Evolutionary conservation across 1,140 invertebrate genomes (phyloP).

Genomic region (Drosophila fuyamai): DNA sequence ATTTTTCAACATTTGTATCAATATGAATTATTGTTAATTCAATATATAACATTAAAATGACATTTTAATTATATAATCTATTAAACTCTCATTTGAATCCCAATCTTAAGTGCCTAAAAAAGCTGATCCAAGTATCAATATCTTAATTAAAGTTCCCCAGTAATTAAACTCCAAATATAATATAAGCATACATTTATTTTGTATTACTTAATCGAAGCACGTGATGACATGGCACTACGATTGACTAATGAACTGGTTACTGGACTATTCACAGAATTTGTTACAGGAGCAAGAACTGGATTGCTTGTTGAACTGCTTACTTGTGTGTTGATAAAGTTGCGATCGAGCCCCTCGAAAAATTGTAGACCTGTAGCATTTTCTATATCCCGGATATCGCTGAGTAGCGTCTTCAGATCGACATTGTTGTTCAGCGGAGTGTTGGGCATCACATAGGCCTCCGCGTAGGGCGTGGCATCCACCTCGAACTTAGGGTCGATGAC

Average conservation of each 20-base stretch:
- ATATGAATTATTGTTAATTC: no score
- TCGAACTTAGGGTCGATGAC: conserved; percentile 88
- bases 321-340: conserved; percentile 60
- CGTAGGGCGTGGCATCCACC: conserved; percentile 88
- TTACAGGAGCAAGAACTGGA: neutral
- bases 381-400: conserved; percentile 95
- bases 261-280: neutral
- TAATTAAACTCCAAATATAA: no score
- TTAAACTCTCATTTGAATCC: no score
- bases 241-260: neutral
- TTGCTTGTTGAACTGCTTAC: neutral
- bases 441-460: conserved; percentile 97
- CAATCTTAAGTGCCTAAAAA: no score
- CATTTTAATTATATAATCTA: no score
- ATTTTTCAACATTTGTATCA: neutral
- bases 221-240: neutral
- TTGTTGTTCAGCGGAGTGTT: conserved; percentile 92
- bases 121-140: no score
- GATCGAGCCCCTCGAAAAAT: conserved; percentile 91
- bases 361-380: conserved; percentile 96
- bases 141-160: no score
- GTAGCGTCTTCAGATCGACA: conserved; percentile 89
- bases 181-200: neutral
- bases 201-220: neutral
- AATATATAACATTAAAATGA: no score